Evolutionary conservation across 2,797 vertebrate species (phyloP), one percentile per base, ranked within the genome.

Genomic region (Poeciliopsis turneri): DNA sequence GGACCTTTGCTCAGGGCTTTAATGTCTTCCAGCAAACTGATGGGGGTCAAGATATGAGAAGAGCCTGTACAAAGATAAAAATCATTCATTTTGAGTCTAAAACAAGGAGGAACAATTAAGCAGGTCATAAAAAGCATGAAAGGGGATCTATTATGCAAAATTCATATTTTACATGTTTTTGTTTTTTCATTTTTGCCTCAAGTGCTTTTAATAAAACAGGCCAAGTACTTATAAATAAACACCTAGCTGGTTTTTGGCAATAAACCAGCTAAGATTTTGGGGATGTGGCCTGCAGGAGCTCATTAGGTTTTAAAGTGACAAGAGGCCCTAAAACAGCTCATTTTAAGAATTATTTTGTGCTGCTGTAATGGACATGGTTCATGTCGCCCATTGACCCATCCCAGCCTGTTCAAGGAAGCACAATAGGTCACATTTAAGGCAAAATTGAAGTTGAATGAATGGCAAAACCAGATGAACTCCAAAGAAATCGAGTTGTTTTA

Each of bases 11-110:
- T 98, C 87, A 99, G 95, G 75, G 91, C 95, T 93, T 98, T 97
- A 85, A 99, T 96, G 82, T 99, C 97, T 81, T 98, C 94, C 93
- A 99, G 92, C 71, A 99, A 96, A 75, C 91, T 90, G 82, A 75
- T 95, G 43, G 98, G 98, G 73, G 98, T 99, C 88, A 98, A 89
- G 92, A 98, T 95, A 89, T 99, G 97, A 12, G 98, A 98, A 53
- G 98, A 99, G 80, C 98, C 98, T 99, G 87, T 5, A 77, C 59
- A 73, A 25, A 86, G 68, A 23, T 13, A 30, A 33, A 16, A 9
- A 39, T 28, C 36, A 57, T 5, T 6, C 1, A 0, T 2, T 73
- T 25, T 13, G 23, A 43, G 39, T 45, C 70, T 25, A n/a, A 61
- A 69, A 74, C 78, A 23, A 4, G 20, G 20, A 66, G 3, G 59